Conservation (phyloP, 2,888 invertebrate species). For the Cataglyphis rosenhaueri region DNA sequence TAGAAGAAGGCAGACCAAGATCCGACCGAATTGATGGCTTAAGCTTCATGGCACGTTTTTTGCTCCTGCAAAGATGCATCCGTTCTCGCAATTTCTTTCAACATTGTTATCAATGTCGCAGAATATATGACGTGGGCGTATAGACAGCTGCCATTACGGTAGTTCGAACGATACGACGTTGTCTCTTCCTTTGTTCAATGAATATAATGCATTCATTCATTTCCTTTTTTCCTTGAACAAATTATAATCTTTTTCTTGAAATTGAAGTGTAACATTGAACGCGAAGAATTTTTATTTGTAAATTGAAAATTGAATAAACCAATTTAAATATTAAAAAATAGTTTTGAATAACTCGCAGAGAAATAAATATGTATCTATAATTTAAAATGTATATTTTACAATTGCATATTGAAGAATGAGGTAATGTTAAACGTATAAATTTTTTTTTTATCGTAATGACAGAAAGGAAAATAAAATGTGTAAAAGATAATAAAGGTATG, state of each 20-base stretch:
- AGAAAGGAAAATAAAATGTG: background rate
- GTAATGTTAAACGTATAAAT: background rate
- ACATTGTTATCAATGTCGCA: conserved; percentile 12
- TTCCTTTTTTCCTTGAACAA: background rate
- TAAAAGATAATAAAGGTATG: background rate
- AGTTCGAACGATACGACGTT: conserved; percentile 5
- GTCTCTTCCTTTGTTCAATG: conserved; percentile 29
- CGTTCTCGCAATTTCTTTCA: conserved; percentile 16
- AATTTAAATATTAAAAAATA: background rate
- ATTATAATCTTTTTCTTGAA: background rate
- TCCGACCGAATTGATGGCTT: conserved; percentile 12
- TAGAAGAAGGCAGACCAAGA: conserved; percentile 11
- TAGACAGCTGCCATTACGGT: background rate
- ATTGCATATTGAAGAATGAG: background rate
- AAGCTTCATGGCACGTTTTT: conserved; percentile 25
- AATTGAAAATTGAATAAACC: background rate
- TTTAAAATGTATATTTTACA: background rate
- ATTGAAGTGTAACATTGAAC: background rate
- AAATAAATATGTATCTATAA: background rate
- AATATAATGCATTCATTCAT: background rate
- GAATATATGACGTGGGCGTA: background rate
- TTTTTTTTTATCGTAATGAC: background rate
- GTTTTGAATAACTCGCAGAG: background rate
- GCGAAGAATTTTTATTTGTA: background rate
- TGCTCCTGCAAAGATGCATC: conserved; percentile 22